A percentile compares a stretch with the other conserved stretches of the same genome.
These are phyloP conservation scores for Seriola quinqueradiata DNA, from an alignment of 2,113 vertebrate genomes.

Conservation along the genomic window DNA sequence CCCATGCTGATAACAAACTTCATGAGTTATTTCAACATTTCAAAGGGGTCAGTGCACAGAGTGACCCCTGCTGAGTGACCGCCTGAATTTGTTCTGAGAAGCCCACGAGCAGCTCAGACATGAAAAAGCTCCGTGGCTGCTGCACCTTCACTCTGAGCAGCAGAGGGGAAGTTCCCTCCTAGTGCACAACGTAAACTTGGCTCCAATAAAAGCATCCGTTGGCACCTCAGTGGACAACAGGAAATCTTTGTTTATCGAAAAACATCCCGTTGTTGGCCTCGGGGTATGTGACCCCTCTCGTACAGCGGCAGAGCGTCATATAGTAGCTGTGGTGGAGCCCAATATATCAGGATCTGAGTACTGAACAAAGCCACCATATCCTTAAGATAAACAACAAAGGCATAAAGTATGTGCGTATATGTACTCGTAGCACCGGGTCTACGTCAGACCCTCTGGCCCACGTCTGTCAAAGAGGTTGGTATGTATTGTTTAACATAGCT, in stretches of 20 bases:
- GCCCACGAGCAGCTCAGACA: conserved; percentile 62
- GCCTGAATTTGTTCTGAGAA: conserved; percentile 61
- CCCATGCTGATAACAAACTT: neutral
- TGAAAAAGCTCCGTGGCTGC: conserved; percentile 65
- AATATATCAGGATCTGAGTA: conserved; percentile 45
- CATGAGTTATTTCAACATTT: conserved; percentile 3
- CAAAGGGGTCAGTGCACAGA: conserved; percentile 34
- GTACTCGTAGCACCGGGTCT: conserved; percentile 22
- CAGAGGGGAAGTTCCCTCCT: conserved; percentile 82
- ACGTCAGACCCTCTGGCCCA: conserved; percentile 39
- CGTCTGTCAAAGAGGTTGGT: conserved; percentile 37
- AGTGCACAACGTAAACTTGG: conserved; percentile 82
- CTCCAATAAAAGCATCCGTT: conserved; percentile 86
- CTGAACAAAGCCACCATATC: conserved; percentile 61
- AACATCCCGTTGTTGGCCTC: conserved; percentile 80
- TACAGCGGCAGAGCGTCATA: conserved; percentile 28
- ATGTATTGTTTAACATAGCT: conserved; percentile 65
- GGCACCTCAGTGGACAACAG: conserved; percentile 87
- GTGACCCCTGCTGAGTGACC: conserved; percentile 30
- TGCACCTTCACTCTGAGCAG: conserved; percentile 32
- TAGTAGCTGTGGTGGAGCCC: conserved; percentile 53
- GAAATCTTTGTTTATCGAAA: conserved; percentile 83
- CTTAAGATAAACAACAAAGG: conserved; percentile 68
- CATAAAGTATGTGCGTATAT: conserved; percentile 39
- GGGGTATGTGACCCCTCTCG: conserved; percentile 61